Base-by-base conservation (phyloP, 1,140 invertebrate genomes). In the Dendrolimus punctatus region DNA sequence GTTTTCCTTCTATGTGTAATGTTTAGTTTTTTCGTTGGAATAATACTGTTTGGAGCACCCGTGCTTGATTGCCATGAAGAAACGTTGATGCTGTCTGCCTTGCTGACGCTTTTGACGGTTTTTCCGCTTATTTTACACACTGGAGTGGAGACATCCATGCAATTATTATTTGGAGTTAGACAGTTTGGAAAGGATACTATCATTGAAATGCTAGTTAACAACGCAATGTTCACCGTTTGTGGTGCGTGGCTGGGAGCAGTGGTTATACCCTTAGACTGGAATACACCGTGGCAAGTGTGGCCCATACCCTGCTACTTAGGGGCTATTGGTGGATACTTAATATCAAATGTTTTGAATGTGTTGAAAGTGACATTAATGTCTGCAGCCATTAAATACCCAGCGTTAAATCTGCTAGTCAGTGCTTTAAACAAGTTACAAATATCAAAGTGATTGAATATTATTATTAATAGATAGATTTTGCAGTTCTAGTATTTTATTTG, bases 221-320 rank as follows among this genome's bases (percentile, higher is more conserved):
- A 90, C 68, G 88, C 92, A 9, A 76, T 90, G 44, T 68, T 88
- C 43, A 91, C 92, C 9, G 66, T 97, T 8, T 71, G 95, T 40
- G 96, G 96, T n/a, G 91, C 95, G 7, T 98, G 96, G 95, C 68
- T 95, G 6, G 95, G 96, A 9, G 94, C 95, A 37, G 90, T 95
- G 59, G 92, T 95, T 0, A 95, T 98, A 57, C 96, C 96, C 37
- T 82, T 98, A 7, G 96, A 98, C 78, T 98, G 96, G 96, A 95
- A 98, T 77, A 89, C 92, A 56, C 92, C 94, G 1, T 98, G 96
- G 95, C 96, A 95, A 85, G 83, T 79, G 51, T 95, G 95, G 94
- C 94, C 94, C 1, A 91, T 95, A 64, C 93, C 94, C 5, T 94
- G 92, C 69, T 89, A 90, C 53, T 81, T 91, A 6, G 93, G 93